Conservation (phyloP, 2,888 invertebrate genomes). For the Plebejus argus region DNA sequence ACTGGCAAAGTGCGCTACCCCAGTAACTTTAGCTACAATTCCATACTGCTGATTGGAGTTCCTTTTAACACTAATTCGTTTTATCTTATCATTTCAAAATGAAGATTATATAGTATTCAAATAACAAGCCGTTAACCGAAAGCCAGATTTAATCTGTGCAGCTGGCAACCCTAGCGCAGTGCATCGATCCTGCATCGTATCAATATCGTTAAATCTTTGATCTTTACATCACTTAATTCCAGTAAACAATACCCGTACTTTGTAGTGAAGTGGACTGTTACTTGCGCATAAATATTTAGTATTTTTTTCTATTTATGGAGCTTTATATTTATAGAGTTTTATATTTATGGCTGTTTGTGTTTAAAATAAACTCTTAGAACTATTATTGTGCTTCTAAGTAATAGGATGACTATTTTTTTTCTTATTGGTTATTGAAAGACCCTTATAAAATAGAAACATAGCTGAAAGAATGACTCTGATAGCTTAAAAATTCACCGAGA, state of each 20-base stretch:
- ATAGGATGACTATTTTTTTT: too few species aligned
- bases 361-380: neutral
- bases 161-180: constrained; percentile 36
- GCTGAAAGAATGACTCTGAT: too few species aligned
- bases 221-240: constrained; percentile 48
- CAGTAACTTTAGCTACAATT: too few species aligned
- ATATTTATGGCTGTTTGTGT: neutral
- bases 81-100: too few species aligned
- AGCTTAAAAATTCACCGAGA: too few species aligned
- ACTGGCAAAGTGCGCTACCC: too few species aligned
- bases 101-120: too few species aligned
- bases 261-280: constrained; percentile 11
- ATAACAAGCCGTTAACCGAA: too few species aligned
- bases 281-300: constrained; percentile 19
- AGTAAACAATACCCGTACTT: constrained; percentile 40
- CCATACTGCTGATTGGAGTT: too few species aligned
- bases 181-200: constrained; percentile 48
- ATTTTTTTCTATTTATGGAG: constrained; percentile 2
- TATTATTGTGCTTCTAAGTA: neutral
- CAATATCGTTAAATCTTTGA: constrained; percentile 69
- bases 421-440: too few species aligned
- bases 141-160: neutral
- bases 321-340: constrained; percentile 20
- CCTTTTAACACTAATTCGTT: too few species aligned
- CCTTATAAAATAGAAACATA: too few species aligned